Conservation (phyloP, 2,797 vertebrate species). For the Nasua narica region DNA sequence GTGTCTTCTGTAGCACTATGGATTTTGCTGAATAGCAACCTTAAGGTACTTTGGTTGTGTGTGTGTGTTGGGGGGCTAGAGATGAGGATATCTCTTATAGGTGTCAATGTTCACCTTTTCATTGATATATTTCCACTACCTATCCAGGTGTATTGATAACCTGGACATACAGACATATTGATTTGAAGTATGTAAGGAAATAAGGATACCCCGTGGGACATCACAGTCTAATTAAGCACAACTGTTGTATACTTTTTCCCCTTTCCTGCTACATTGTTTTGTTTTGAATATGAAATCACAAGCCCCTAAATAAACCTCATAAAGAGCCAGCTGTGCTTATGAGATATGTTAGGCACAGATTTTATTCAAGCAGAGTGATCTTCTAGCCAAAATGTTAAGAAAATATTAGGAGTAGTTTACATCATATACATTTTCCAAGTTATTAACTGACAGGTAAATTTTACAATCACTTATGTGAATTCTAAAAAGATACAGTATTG, state of each 20-base stretch:
- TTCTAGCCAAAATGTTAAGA: neutral
- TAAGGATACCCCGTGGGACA: neutral
- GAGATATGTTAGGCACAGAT: neutral
- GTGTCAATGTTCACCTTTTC: neutral
- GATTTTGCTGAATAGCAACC: neutral
- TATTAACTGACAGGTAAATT: neutral
- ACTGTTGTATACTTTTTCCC: neutral
- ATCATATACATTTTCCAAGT: neutral
- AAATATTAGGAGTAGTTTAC: neutral
- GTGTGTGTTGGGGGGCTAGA: neutral
- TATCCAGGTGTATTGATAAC: neutral
- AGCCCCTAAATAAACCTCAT: neutral
- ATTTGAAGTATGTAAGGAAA: neutral
- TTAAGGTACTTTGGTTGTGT: neutral
- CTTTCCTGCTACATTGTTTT: neutral
- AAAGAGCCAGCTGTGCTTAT: constrained; percentile 9
- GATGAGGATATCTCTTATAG: neutral
- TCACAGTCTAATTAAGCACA: neutral
- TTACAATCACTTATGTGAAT: neutral
- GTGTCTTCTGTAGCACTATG: neutral
- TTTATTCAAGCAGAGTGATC: neutral
- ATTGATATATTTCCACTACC: neutral
- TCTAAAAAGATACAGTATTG: neutral
- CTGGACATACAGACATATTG: neutral
- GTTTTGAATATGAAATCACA: neutral